phyloP scores from a whole-genome alignment of 2,113 vertebrate species.

The Hippocampus zosterae region DNA sequence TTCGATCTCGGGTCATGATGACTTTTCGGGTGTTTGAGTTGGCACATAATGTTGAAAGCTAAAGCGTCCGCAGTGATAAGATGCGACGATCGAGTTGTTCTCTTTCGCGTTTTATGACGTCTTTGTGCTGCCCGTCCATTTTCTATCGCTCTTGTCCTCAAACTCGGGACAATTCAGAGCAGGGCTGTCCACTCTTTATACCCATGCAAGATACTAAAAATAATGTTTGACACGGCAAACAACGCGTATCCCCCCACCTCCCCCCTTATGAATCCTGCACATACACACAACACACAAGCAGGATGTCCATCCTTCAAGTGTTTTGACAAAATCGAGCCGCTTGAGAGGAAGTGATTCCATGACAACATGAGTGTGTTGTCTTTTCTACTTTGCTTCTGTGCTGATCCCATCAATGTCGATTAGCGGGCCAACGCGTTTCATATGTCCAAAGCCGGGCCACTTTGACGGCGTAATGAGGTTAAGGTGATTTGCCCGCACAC shows the following conservation, averaged over 20 bases:
- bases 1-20: not conserved
- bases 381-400: slow-evolving; percentile 15
- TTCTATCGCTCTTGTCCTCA: too few relatives aligned
- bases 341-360: slow-evolving; percentile 30
- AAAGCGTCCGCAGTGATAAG: too few relatives aligned
- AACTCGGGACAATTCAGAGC: too few relatives aligned
- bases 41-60: slow-evolving; percentile 33
- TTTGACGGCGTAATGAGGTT: slow-evolving; percentile 24
- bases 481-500: slow-evolving; percentile 31
- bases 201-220: too few relatives aligned
- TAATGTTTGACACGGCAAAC: too few relatives aligned
- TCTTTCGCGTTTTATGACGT: too few relatives aligned
- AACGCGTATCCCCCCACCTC: slow-evolving; percentile 11
- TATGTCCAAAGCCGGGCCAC: slow-evolving; percentile 5
- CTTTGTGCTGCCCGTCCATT: too few relatives aligned
- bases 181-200: too few relatives aligned
- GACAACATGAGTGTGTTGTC: slow-evolving; percentile 1
- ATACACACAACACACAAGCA: slow-evolving; percentile 44
- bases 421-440: not conserved
- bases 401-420: slow-evolving; percentile 1
- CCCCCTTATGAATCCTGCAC: slow-evolving; percentile 26
- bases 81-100: too few relatives aligned
- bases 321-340: slow-evolving; percentile 27
- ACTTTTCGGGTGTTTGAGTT: slow-evolving; percentile 25
- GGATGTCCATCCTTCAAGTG: slow-evolving; percentile 38